Evolutionary conservation across 1,140 invertebrate species (phyloP).

Genomic region (Trichoplusia ni): DNA sequence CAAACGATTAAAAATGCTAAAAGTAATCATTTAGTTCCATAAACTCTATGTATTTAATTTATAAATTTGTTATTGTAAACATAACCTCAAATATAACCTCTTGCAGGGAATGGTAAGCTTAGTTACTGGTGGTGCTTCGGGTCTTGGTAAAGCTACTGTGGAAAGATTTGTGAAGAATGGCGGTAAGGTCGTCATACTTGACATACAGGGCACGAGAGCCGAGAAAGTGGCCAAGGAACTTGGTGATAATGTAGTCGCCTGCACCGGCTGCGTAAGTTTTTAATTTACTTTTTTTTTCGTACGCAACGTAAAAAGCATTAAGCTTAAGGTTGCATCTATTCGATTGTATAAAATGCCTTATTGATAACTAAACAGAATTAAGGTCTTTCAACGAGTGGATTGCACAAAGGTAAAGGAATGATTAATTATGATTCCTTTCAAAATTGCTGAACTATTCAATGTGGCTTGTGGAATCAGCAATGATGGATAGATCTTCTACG

Average conservation of each 20-base stretch:
- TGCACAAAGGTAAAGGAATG: too few relatives aligned
- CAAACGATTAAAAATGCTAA: slow-evolving; percentile 33
- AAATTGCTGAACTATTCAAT: too few relatives aligned
- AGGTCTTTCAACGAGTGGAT: too few relatives aligned
- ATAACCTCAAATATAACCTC: slow-evolving; percentile 49
- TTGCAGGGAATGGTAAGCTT: slow-evolving; percentile 88
- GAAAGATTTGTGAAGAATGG: slow-evolving; percentile 92
- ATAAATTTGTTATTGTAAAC: slow-evolving; percentile 29
- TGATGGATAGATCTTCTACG: too few relatives aligned
- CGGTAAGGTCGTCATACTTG: slow-evolving; percentile 93
- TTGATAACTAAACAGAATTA: too few relatives aligned
- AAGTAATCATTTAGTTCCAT: slow-evolving; percentile 21
- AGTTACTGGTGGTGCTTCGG: slow-evolving; percentile 97
- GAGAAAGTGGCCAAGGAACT: slow-evolving; percentile 87
- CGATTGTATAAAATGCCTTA: too few relatives aligned
- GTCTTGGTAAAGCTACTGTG: slow-evolving; percentile 93
- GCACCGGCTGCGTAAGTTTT: slow-evolving; percentile 90
- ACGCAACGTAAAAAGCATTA: not conserved
- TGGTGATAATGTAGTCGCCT: slow-evolving; percentile 89
- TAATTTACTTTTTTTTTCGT: not conserved
- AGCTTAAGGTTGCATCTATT: too few relatives aligned
- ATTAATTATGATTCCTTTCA: too few relatives aligned
- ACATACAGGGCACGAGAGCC: slow-evolving; percentile 93
- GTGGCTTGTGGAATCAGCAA: too few relatives aligned
- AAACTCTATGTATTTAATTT: not conserved